phyloP scores from a whole-genome alignment of 2,797 vertebrate genomes.

The Melanotaenia boesemani region DNA sequence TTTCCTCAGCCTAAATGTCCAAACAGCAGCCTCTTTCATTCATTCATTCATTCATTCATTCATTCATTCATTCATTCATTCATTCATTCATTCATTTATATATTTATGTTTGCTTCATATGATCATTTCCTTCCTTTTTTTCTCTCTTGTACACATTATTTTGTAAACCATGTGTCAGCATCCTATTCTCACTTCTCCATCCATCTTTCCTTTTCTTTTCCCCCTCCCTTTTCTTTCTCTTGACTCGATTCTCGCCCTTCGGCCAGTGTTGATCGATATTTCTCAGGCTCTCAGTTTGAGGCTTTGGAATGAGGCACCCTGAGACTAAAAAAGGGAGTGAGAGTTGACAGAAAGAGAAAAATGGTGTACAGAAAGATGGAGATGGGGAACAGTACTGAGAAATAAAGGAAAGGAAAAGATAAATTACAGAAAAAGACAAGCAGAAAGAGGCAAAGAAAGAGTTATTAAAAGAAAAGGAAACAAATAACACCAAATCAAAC shows the following conservation, averaged over 20 bases:
- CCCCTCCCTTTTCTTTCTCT: slow-evolving; percentile 17
- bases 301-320: slow-evolving; percentile 48
- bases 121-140: neutral
- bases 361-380: slow-evolving; percentile 3
- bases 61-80: neutral
- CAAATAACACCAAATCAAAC: neutral
- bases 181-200: slow-evolving; percentile 29
- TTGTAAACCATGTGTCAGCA: slow-evolving; percentile 48
- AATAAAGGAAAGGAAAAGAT: neutral
- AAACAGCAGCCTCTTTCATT: slow-evolving; percentile 2
- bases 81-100: neutral
- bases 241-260: slow-evolving; percentile 34
- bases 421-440: neutral
- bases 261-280: slow-evolving; percentile 45
- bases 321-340: slow-evolving; percentile 33
- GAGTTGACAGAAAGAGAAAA: slow-evolving; percentile 37
- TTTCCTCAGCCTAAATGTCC: neutral
- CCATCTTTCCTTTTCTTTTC: slow-evolving; percentile 4
- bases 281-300: slow-evolving; percentile 48
- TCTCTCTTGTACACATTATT: slow-evolving; percentile 13
- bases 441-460: neutral
- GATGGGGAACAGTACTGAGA: neutral
- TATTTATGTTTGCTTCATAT: slow-evolving; percentile 3
- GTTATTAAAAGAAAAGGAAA: neutral
- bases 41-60: neutral